phyloP scores from a whole-genome alignment of 1,140 invertebrate species.

The Ips nitidus region DNA sequence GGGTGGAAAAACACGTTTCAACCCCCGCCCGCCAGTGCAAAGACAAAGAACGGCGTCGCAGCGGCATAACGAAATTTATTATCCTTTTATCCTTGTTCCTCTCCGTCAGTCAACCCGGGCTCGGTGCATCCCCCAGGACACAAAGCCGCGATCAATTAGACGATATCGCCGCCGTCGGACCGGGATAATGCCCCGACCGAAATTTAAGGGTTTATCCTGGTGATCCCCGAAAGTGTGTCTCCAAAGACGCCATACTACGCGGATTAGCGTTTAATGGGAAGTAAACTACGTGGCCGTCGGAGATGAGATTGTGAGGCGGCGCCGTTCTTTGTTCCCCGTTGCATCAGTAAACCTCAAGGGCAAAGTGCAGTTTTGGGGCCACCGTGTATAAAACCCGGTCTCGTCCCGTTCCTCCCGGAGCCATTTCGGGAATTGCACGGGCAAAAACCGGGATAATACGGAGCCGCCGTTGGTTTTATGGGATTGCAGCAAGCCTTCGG shows the following conservation, averaged over 20 bases:
- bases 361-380: slow-evolving; percentile 4
- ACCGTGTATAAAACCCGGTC: slow-evolving; percentile 11
- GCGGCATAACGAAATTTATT: slow-evolving; percentile 22
- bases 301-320: no score
- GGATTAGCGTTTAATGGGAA: background rate
- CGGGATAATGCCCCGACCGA: slow-evolving; percentile 17
- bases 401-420: slow-evolving; percentile 23
- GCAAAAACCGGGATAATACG: slow-evolving; percentile 34
- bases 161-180: slow-evolving; percentile 22
- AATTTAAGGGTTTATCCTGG: slow-evolving; percentile 17
- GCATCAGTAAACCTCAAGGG: background rate
- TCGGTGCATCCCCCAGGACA: slow-evolving; percentile 27
- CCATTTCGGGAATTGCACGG: slow-evolving; percentile 33
- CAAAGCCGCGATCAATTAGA: slow-evolving; percentile 32
- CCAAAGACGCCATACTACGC: background rate
- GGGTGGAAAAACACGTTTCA: background rate
- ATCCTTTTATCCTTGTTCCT: slow-evolving; percentile 22
- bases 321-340: background rate
- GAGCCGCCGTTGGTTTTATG: slow-evolving; percentile 34
- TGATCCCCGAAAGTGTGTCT: slow-evolving; percentile 11
- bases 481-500: slow-evolving; percentile 33
- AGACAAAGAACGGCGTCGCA: slow-evolving; percentile 20
- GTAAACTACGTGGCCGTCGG: background rate
- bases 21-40: background rate
- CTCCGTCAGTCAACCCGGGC: slow-evolving; percentile 16